A percentile compares a stretch with the other conserved stretches of the same genome.
Conservation (phyloP, 2,888 invertebrate species). For the Ceraclea dissimilis region DNA sequence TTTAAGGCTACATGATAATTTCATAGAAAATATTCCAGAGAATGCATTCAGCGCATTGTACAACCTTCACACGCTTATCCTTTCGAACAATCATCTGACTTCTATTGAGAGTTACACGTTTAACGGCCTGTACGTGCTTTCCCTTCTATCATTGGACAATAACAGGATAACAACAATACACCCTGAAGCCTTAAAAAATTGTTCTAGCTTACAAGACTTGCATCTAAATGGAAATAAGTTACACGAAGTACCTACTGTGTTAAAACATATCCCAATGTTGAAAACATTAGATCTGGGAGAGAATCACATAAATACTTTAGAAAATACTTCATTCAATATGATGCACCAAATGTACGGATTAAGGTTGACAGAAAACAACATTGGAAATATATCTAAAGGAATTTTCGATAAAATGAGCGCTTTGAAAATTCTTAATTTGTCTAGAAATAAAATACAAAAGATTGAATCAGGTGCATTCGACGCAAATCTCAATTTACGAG, state of each 20-base stretch:
- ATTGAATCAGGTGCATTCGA: conserved; percentile 75
- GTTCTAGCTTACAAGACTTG: conserved; percentile 71
- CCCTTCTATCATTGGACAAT: conserved; percentile 70
- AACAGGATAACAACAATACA: conserved; percentile 70
- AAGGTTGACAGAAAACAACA: conserved; percentile 77
- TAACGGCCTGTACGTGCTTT: conserved; percentile 67
- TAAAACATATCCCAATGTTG: conserved; percentile 66
- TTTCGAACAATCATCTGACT: conserved; percentile 73
- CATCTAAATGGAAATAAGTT: conserved; percentile 78
- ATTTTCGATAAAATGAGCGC: conserved; percentile 72
- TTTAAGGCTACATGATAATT: conserved; percentile 71
- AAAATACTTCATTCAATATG: conserved; percentile 71
- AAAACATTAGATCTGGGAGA: conserved; percentile 78
- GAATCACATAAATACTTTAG: conserved; percentile 72
- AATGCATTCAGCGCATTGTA: conserved; percentile 69
- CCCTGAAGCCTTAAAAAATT: conserved; percentile 68
- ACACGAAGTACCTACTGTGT: conserved; percentile 64
- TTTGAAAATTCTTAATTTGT: conserved; percentile 74
- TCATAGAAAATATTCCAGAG: conserved; percentile 67
- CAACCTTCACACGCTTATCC: conserved; percentile 72
- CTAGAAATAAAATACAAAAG: conserved; percentile 72
- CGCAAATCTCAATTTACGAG: conserved; percentile 67
- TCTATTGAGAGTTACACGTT: conserved; percentile 69
- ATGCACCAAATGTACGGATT: conserved; percentile 75
- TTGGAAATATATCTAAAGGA: conserved; percentile 69